Base-by-base conservation (phyloP, 2,888 invertebrate species). In the Caenorhabditis plicata region DNA sequence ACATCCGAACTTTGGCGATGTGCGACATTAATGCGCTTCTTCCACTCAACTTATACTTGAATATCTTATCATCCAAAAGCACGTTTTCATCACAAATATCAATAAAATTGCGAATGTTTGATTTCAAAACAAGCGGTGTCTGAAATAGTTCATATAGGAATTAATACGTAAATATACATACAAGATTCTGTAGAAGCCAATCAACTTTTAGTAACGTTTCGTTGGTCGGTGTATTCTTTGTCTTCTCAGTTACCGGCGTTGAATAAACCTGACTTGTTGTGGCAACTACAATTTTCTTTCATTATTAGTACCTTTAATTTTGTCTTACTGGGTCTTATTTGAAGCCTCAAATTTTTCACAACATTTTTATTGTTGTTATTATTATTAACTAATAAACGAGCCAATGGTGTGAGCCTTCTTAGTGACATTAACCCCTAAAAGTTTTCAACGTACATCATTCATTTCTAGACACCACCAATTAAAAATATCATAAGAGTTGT, bases 1-100 rank as follows among this genome's bases (percentile, higher is more conserved):
- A 77, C 45, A 74, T 56, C 3, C 75, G 57, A 15, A 77, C 54
- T 53, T 77, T 77, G 9, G 70, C 68, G 19, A 77, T 63, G 36
- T 77, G 77, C 1, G 49, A 36, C 47, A 61, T 50, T 15, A 77
- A 51, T 4, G 64, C 43, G 2, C 51, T 29, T 13, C 53, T 19
- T 25, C 35, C 38, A 20, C 31, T 32, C 4, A 72, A 20, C 22
- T 71, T 67, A 50, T 75, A 75, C n/a, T 68, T 68, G 55, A 62
- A 77, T 4, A 77, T 36, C 19, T 64, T 49, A 47, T 77, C 77
- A 15, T 75, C 67, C 33, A 74, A 64, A 22, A 49, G 45, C 8
- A 72, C 60, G 32, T 73, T 61, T 7, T 60, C 51, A 32, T 56
- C 47, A 47, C 66, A 62, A 20, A 67, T 57, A 7, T 69, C 67